A percentile compares a stretch with the other conserved stretches of the same genome.
These are phyloP conservation scores for Caenorhabditis drosophilae DNA, from an alignment of 2,888 invertebrate species.

Conservation along the genomic window DNA sequence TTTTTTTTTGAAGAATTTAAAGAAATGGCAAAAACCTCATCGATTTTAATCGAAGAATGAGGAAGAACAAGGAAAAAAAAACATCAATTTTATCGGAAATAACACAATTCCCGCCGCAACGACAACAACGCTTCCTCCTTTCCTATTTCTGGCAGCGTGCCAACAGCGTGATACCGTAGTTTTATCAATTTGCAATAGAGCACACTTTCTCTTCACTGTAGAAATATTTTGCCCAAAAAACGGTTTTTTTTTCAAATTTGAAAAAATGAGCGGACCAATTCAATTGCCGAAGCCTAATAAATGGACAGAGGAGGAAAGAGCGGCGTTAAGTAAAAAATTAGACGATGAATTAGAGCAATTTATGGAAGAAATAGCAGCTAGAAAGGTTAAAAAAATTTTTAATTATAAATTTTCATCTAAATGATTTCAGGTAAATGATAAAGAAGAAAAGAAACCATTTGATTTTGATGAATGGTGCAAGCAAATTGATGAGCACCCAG, in stretches of 20 bases:
- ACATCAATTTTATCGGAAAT: neutral
- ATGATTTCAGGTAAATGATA: slow-evolving; percentile 20
- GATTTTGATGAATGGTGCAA: slow-evolving; percentile 66
- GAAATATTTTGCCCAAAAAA: neutral
- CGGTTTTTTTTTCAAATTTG: too few species aligned
- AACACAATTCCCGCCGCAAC: neutral
- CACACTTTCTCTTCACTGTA: slow-evolving; percentile 5
- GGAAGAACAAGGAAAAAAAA: neutral
- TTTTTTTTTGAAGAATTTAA: too few species aligned
- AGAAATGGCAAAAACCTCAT: neutral
- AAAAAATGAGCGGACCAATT: too few species aligned
- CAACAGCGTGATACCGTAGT: slow-evolving; percentile 7
- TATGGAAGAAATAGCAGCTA: slow-evolving; percentile 64
- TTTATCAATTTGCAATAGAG: slow-evolving; percentile 10
- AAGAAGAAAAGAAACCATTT: slow-evolving; percentile 54
- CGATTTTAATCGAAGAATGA: neutral
- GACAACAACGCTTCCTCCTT: neutral
- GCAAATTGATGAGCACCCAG: slow-evolving; percentile 66
- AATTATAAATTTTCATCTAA: neutral
- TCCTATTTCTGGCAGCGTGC: neutral
- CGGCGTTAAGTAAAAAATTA: slow-evolving; percentile 54
- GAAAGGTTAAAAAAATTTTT: slow-evolving; percentile 27
- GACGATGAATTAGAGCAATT: slow-evolving; percentile 64
- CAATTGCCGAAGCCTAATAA: slow-evolving; percentile 38
- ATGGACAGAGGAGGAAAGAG: slow-evolving; percentile 55